Percentiles rank a stretch among this genome's conserved stretches.
These are phyloP conservation scores for Hyaena hyaena DNA, from an alignment of 2,113 vertebrate species.

Conservation along the genomic window DNA sequence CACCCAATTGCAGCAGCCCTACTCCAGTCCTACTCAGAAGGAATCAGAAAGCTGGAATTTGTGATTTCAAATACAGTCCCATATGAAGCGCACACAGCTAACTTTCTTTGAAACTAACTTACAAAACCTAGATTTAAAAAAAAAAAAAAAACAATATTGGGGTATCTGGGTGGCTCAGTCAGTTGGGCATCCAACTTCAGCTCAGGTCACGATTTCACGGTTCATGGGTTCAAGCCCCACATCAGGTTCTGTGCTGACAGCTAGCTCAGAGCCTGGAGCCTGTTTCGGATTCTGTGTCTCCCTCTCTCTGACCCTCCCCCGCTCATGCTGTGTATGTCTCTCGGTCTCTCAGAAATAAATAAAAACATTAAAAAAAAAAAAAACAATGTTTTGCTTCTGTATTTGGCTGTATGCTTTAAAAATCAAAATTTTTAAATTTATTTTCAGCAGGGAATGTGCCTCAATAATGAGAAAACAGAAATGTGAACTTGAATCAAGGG, in stretches of 20 bases:
- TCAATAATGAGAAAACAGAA: constrained; percentile 16
- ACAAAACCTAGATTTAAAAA: neutral
- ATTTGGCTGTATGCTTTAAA: neutral
- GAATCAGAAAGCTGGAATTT: neutral
- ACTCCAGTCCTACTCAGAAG: neutral
- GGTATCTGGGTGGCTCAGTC: too few relatives aligned
- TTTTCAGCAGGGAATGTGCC: neutral
- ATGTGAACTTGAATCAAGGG: neutral
- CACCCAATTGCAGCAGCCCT: neutral
- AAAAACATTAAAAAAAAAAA: neutral
- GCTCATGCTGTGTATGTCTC: too few relatives aligned
- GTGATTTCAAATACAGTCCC: neutral
- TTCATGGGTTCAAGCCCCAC: too few relatives aligned
- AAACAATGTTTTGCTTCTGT: neutral
- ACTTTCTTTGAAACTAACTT: neutral
- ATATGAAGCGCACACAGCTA: neutral
- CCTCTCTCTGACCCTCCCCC: too few relatives aligned
- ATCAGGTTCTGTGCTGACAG: too few relatives aligned
- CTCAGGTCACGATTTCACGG: too few relatives aligned
- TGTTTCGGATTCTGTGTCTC: too few relatives aligned
- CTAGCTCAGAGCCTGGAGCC: too few relatives aligned
- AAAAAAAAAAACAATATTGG: too few relatives aligned
- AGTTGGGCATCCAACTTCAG: too few relatives aligned
- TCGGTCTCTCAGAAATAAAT: too few relatives aligned
- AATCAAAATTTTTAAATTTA: neutral